Evolutionary conservation across 2,113 vertebrate species (phyloP), one percentile per base, ranked within the genome.

Genomic region (Leucopsar rothschildi): DNA sequence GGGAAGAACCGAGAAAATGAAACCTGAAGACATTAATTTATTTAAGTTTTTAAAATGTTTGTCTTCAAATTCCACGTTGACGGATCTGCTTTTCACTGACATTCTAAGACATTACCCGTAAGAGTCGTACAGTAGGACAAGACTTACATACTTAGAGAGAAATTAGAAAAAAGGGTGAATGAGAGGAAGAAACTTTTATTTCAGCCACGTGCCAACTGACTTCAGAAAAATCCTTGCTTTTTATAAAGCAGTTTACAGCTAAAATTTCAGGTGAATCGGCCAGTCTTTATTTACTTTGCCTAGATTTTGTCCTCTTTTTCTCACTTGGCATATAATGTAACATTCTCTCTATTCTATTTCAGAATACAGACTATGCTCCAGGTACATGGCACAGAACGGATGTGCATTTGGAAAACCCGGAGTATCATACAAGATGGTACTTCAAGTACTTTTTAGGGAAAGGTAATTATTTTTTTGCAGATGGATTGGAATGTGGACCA

Each of bases 361-460:
- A 99, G 99, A 98, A 97, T 44, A 96, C 94, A n/a, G 98, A 98
- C 90, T 98, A 98, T 71, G 93, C 99, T 55, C 99, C 99, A 7
- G 98, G 98, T 91, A 99, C 98, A 16, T 99, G 99, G 99, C 98
- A 98, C 95, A 99, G 99, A 98, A 99, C 99, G 2, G 99, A 99
- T 12, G 99, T 99, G 96, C 99, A 99, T 97, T 97, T 99, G 98
- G 99, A 99, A 98, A 99, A 99, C 95, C 99, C 99, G 22, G 99
- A 99, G 76, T 99, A 99, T 97, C 99, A 99, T 96, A 99, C 99
- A 91, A 98, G 99, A 98, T 99, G 99, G 99, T 99, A 99, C 96
- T 99, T 99, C 97, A 99, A 99, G 95, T 99, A 99, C 97, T 99
- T 99, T 96, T 98, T 99, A 97, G 99, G 99, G 97, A 99, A 99